These are phyloP conservation scores for Synanthedon tipuliformis DNA, from an alignment of 2,888 invertebrate species.

Conservation along the genomic window DNA sequence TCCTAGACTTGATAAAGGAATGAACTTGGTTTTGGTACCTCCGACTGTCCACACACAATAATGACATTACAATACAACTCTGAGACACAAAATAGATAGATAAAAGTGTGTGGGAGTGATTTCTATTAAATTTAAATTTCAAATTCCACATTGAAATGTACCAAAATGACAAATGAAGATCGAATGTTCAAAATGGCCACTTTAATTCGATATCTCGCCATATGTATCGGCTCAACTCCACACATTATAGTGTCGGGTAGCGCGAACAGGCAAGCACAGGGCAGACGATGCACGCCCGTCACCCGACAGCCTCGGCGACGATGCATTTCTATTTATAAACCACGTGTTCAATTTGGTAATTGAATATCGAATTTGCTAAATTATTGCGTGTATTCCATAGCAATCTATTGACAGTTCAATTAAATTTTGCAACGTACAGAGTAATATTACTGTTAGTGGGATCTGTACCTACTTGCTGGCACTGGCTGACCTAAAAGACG, in stretches of 20 bases:
- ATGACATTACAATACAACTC: too few species aligned
- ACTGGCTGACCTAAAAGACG: too few species aligned
- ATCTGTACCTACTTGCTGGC: too few species aligned
- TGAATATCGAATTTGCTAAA: constrained; percentile 7
- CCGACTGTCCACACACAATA: too few species aligned
- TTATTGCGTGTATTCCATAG: not conserved
- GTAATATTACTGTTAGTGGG: too few species aligned
- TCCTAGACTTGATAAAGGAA: too few species aligned
- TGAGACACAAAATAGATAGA: too few species aligned
- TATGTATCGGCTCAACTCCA: constrained; percentile 56
- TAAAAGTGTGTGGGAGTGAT: too few species aligned
- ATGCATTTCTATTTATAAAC: constrained; percentile 48
- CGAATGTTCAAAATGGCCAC: constrained; percentile 18
- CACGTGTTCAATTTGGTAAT: constrained; percentile 7
- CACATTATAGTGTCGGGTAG: constrained; percentile 64
- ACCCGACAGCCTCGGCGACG: constrained; percentile 3
- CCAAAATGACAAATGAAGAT: not conserved
- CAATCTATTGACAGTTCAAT: not conserved
- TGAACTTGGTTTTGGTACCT: too few species aligned
- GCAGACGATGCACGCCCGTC: constrained; percentile 11
- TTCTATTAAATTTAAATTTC: too few species aligned
- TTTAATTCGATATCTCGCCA: constrained; percentile 47
- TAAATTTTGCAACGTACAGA: not conserved
- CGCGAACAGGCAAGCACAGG: constrained; percentile 29
- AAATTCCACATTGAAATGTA: not conserved